Evolutionary conservation across 2,797 vertebrate species (phyloP), one percentile per base, ranked within the genome.

Genomic region (Mallotus villosus): DNA sequence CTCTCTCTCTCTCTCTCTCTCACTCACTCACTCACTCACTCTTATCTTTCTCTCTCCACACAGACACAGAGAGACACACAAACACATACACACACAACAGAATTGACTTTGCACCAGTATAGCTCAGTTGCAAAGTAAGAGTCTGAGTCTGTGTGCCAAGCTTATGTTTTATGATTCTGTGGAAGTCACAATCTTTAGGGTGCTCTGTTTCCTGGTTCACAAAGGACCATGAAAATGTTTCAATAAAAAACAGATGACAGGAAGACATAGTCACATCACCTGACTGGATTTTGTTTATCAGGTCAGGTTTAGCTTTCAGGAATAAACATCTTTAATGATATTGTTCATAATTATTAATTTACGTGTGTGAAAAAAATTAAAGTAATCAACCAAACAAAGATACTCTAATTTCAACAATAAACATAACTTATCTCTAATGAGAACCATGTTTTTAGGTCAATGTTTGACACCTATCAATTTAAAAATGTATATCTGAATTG

Each of bases 41-140:
- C 19, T 34, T 27, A 25, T 62, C 27, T 29, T 14, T 61, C 14
- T 5, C 24, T 63, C n/a, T n/a, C 27, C 27, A 29, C 27, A 29
- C 27, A 29, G 25, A 27, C 25, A 27, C 2, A 27, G 4, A 63
- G 0, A 63, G 17, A 63, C 29, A 32, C 62, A 17, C n/a, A 8
- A 4, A 37, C 16, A 8, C 78, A 84, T 84, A 76, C 25, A 68
- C 5, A 0, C 16, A 60, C 3, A 68, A 22, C 9, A 0, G 8
- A n/a, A 46, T 46, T 65, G 63, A 21, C 46, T 25, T 53, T 21
- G 6, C 46, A 27, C 17, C 25, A 55, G 51, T 14, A 32, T 14
- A 32, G 24, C 66, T 55, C 17, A n/a, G 49, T 32, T 25, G 25
- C 24, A 29, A 65, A 22, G 11, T 8, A 49, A 53, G 65, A 53